Percentiles rank a stretch among this genome's conserved stretches.
phyloP scores from a whole-genome alignment of 2,797 vertebrate genomes.

The Melanotaenia maccullochi region DNA sequence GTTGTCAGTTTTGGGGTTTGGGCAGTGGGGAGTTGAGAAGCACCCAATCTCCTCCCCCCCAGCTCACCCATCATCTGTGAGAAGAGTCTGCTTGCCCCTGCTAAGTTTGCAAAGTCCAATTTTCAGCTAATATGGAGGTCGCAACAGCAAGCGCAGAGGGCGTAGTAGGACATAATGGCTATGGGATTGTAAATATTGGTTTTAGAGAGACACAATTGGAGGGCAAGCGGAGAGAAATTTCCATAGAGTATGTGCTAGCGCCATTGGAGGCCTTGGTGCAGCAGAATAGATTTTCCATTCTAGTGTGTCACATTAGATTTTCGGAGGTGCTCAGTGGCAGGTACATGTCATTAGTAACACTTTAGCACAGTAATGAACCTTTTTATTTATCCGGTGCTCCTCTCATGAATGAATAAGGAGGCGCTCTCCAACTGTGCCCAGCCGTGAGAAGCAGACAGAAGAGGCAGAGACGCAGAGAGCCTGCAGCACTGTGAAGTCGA shows the following conservation, averaged over 20 bases:
- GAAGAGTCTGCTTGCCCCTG: slow-evolving; percentile 71
- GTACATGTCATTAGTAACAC: slow-evolving; percentile 99
- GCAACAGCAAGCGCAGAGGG: slow-evolving; percentile 91
- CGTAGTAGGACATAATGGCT: slow-evolving; percentile 99
- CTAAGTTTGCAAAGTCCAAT: slow-evolving; percentile 91
- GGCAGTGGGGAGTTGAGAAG: slow-evolving; percentile 41
- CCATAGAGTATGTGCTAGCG: slow-evolving; percentile 82
- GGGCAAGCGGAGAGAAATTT: slow-evolving; percentile 88
- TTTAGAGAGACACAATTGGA: slow-evolving; percentile 91
- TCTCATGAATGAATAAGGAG: slow-evolving; percentile 99
- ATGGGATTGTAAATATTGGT: slow-evolving; percentile 97
- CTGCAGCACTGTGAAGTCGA: slow-evolving; percentile 56
- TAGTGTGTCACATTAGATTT: slow-evolving; percentile 99
- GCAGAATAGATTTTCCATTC: slow-evolving; percentile 91
- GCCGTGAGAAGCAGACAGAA: slow-evolving; percentile 85
- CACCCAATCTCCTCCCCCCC: background rate
- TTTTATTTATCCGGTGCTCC: slow-evolving; percentile 95
- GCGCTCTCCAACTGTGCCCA: slow-evolving; percentile 85
- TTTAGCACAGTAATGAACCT: slow-evolving; percentile 97
- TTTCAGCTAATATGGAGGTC: slow-evolving; percentile 96
- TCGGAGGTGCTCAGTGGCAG: slow-evolving; percentile 97
- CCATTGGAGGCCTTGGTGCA: slow-evolving; percentile 80
- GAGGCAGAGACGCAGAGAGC: slow-evolving; percentile 46
- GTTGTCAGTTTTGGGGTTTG: slow-evolving; percentile 38
- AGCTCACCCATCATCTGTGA: slow-evolving; percentile 57